Conservation (phyloP, 2,113 vertebrate species). For the Hippocampus guttulatus region DNA sequence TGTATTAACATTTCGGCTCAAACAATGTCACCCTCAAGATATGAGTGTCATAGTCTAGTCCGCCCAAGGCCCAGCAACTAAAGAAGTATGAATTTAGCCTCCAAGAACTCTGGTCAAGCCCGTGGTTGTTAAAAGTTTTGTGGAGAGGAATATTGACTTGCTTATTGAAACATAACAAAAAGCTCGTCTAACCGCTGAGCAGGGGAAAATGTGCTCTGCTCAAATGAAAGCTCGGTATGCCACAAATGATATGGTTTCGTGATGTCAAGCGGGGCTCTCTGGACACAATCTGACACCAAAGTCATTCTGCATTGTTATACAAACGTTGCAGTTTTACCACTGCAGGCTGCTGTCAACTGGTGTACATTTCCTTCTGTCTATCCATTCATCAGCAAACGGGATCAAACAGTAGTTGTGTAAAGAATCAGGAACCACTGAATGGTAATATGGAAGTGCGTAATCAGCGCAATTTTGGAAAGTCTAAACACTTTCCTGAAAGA, state of each 20-base stretch:
- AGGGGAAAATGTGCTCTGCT: constrained; percentile 56
- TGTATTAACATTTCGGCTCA: background rate
- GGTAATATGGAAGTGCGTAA: constrained; percentile 50
- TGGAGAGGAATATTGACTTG: constrained; percentile 55
- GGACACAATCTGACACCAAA: constrained; percentile 49
- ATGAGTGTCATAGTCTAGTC: constrained; percentile 37
- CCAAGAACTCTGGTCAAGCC: constrained; percentile 56
- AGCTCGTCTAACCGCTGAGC: constrained; percentile 52
- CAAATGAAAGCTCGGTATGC: constrained; percentile 60
- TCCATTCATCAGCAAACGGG: constrained; percentile 39
- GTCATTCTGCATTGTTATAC: constrained; percentile 51
- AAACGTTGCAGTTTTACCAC: constrained; percentile 36
- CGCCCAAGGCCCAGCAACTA: constrained; percentile 47
- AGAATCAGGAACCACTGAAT: constrained; percentile 36
- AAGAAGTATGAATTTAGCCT: constrained; percentile 66
- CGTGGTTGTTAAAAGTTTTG: constrained; percentile 57
- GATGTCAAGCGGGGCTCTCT: constrained; percentile 57
- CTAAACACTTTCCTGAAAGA: constrained; percentile 36
- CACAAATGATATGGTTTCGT: constrained; percentile 69
- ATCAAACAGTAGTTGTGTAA: constrained; percentile 41
- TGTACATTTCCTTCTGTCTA: constrained; percentile 38
- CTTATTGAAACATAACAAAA: constrained; percentile 55
- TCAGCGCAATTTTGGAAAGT: constrained; percentile 43
- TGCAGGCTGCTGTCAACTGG: constrained; percentile 36
- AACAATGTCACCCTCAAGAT: constrained; percentile 36